These are phyloP conservation scores for Hestina assimilis DNA, from an alignment of 1,140 invertebrate species.

Conservation along the genomic window DNA sequence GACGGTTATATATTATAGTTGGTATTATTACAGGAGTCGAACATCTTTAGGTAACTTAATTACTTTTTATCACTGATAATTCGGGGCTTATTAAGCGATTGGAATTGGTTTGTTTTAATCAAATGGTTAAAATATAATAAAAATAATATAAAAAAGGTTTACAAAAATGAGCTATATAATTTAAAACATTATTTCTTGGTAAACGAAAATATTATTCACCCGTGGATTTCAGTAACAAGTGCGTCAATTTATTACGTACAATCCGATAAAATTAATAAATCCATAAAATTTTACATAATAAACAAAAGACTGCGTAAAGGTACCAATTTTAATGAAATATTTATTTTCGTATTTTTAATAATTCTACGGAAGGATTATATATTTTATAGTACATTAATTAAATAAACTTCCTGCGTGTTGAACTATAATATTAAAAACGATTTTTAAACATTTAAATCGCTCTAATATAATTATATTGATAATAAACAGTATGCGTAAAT, in stretches of 20 bases:
- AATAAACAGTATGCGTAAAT: not conserved
- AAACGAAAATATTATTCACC: not conserved
- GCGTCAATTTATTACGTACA: conserved; percentile 3
- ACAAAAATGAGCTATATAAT: no score
- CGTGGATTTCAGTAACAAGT: conserved; percentile 16
- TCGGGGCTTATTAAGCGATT: no score
- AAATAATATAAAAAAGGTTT: no score
- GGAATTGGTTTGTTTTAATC: no score
- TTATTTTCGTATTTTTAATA: not conserved
- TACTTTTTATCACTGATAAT: no score
- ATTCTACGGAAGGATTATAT: not conserved
- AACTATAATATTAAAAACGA: not conserved
- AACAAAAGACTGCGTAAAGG: not conserved
- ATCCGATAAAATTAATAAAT: not conserved
- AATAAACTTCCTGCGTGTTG: not conserved
- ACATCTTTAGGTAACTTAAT: no score
- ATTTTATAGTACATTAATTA: not conserved
- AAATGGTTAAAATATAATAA: no score
- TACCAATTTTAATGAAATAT: conserved; percentile 2
- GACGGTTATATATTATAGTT: no score
- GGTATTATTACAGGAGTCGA: no score
- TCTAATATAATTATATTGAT: not conserved
- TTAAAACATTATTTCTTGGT: not conserved
- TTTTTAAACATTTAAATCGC: not conserved
- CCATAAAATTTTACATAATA: not conserved